Evolutionary conservation across 2,797 vertebrate genomes (phyloP).

Genomic region (Alosa sapidissima): DNA sequence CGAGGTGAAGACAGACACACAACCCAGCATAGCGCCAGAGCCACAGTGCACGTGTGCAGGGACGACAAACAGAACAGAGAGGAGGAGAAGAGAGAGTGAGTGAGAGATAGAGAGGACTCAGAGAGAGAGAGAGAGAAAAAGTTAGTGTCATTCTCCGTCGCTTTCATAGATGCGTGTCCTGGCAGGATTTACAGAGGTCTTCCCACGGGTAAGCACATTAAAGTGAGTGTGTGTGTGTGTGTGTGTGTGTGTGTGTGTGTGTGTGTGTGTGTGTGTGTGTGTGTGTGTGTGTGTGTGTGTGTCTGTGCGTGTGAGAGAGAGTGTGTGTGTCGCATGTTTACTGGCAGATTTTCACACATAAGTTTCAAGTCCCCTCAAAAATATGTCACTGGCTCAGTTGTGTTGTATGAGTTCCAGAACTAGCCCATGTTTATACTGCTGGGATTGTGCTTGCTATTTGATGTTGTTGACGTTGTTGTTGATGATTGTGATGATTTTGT

Average conservation of each 20-base stretch:
- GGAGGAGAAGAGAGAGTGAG: background rate
- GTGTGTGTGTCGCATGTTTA: background rate
- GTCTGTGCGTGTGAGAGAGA: too few species aligned
- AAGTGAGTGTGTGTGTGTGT: background rate
- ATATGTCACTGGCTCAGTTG: background rate
- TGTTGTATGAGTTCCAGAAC: background rate
- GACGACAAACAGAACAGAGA: background rate
- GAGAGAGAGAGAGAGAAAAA: background rate
- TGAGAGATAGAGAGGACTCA: background rate
- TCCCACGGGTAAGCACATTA: constrained; percentile 12
- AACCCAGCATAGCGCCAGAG: background rate
- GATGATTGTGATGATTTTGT: background rate
- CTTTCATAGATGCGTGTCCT: background rate
- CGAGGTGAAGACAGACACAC: background rate
- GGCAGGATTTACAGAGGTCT: constrained; percentile 4
- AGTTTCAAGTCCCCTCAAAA: background rate
- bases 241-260: background rate
- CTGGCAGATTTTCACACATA: background rate
- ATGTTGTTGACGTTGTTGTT: background rate
- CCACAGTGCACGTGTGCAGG: background rate
- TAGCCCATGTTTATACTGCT: background rate
- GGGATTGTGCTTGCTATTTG: background rate
- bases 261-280: background rate
- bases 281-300: background rate
- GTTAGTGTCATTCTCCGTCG: background rate